Percentiles rank a stretch among this genome's conserved stretches.
These are phyloP conservation scores for Platyura marginata DNA, from an alignment of 1,140 invertebrate species.

Conservation along the genomic window DNA sequence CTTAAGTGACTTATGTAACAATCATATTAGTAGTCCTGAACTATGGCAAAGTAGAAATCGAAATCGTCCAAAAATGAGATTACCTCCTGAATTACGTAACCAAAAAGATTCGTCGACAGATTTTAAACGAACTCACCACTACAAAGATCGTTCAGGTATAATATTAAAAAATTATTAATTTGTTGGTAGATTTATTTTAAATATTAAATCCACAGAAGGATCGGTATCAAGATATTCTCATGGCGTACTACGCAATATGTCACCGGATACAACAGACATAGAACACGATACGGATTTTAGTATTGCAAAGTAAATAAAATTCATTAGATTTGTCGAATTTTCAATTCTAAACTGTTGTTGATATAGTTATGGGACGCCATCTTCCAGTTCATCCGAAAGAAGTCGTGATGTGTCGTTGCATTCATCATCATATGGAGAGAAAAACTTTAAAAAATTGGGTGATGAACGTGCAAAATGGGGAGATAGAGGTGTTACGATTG, in stretches of 20 bases:
- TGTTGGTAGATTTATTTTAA: too few relatives aligned
- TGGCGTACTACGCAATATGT: too few relatives aligned
- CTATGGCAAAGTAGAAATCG: neutral
- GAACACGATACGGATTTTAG: conserved; percentile 1
- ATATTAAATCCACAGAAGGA: too few relatives aligned
- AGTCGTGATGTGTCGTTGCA: conserved; percentile 19
- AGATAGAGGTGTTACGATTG: conserved; percentile 23
- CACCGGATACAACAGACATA: conserved; percentile 1
- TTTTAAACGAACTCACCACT: neutral
- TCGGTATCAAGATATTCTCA: too few relatives aligned
- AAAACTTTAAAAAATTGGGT: conserved; percentile 18
- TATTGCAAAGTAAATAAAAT: conserved; percentile 11
- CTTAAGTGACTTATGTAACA: conserved; percentile 41
- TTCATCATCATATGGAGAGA: conserved; percentile 17
- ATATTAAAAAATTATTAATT: too few relatives aligned
- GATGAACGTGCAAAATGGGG: conserved; percentile 44
- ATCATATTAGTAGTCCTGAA: conserved; percentile 18
- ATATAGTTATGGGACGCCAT: conserved; percentile 6
- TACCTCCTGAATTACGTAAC: neutral
- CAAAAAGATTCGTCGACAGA: neutral
- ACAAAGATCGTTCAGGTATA: too few relatives aligned
- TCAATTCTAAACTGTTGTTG: conserved; percentile 1
- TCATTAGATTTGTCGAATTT: neutral
- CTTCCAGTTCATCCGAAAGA: conserved; percentile 12
- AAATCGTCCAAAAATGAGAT: conserved; percentile 21